Evolutionary conservation across 2,888 invertebrate genomes (phyloP).

Genomic region (Conops quadrifasciatus): DNA sequence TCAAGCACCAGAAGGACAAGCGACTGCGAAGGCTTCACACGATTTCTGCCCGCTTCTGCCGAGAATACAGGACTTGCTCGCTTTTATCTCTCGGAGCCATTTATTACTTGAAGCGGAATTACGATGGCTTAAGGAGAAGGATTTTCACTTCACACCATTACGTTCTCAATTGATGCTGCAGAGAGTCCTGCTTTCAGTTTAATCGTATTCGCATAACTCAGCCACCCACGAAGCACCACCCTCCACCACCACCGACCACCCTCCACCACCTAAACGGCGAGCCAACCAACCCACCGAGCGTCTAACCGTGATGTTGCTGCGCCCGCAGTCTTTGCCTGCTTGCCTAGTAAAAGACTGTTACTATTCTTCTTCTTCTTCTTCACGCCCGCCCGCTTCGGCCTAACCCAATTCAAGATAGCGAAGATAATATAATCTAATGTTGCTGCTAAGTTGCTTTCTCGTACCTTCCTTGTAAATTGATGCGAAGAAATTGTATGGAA

Average conservation of each 20-base stretch:
- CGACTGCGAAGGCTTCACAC: neutral
- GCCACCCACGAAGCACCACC: neutral
- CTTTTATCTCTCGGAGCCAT: constrained; percentile 16
- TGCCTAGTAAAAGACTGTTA: constrained; percentile 2
- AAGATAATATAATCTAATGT: constrained; percentile 41
- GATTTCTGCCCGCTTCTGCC: constrained; percentile 16
- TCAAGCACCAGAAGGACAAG: neutral
- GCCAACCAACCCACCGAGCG: neutral
- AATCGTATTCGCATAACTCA: no score
- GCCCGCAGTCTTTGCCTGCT: no score
- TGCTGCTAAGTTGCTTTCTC: constrained; percentile 35
- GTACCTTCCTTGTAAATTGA: constrained; percentile 31
- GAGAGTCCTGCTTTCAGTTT: neutral
- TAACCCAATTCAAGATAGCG: neutral
- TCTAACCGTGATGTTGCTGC: neutral
- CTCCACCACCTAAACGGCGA: neutral
- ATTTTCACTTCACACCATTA: neutral
- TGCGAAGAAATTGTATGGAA: constrained; percentile 17
- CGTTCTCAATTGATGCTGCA: neutral
- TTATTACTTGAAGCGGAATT: constrained; percentile 35
- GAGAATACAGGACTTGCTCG: neutral
- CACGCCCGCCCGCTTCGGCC: neutral
- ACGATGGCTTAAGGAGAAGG: constrained; percentile 20
- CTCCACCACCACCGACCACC: neutral
- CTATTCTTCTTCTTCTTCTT: neutral